These are phyloP conservation scores for Hymenochirus boettgeri DNA, from an alignment of 2,113 vertebrate genomes.

Conservation along the genomic window DNA sequence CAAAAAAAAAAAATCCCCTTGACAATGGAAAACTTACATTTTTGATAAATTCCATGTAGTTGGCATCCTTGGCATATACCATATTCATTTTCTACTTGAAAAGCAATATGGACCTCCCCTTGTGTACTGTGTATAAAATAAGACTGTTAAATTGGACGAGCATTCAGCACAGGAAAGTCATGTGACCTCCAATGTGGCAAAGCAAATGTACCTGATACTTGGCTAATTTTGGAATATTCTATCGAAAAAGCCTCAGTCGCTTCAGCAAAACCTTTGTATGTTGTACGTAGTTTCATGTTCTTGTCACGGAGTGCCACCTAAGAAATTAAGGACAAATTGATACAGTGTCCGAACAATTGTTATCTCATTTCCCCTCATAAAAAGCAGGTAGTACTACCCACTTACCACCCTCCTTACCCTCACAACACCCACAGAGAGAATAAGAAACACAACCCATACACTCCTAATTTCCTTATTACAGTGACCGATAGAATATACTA, in stretches of 20 bases:
- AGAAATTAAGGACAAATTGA: too few relatives aligned
- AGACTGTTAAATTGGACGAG: neutral
- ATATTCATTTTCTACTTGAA: slow-evolving; percentile 94
- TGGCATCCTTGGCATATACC: slow-evolving; percentile 75
- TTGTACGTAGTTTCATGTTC: slow-evolving; percentile 80
- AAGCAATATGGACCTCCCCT: slow-evolving; percentile 81
- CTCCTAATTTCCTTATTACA: too few relatives aligned
- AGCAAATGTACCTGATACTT: slow-evolving; percentile 73
- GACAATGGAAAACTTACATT: slow-evolving; percentile 73
- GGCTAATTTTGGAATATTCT: slow-evolving; percentile 72
- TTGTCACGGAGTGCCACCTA: slow-evolving; percentile 80
- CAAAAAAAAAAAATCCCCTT: too few relatives aligned
- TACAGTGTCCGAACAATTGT: too few relatives aligned
- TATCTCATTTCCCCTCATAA: too few relatives aligned
- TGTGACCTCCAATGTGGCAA: neutral
- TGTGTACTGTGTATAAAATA: slow-evolving; percentile 70
- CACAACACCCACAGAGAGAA: too few relatives aligned
- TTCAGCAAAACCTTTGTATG: slow-evolving; percentile 73
- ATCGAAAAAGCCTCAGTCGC: slow-evolving; percentile 78
- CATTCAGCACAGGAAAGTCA: neutral
- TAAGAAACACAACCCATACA: too few relatives aligned
- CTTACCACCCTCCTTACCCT: too few relatives aligned
- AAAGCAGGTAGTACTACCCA: too few relatives aligned
- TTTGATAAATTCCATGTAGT: slow-evolving; percentile 82
- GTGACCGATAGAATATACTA: too few relatives aligned